A percentile compares a stretch with the other conserved stretches of the same genome.
phyloP scores from a whole-genome alignment of 2,113 vertebrate genomes.

The Carassius carassius region DNA sequence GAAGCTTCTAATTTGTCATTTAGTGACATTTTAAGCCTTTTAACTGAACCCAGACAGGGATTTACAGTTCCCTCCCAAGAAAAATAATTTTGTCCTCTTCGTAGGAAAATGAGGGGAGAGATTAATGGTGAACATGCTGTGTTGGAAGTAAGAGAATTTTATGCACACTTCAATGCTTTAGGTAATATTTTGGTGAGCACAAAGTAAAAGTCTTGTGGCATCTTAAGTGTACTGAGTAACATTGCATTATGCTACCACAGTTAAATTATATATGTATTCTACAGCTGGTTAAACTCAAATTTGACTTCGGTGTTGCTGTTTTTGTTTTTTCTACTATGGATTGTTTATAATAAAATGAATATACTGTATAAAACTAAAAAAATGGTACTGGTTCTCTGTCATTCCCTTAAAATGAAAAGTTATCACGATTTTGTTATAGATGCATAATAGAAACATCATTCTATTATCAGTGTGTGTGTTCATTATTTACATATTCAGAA shows the following conservation, averaged over 20 bases:
- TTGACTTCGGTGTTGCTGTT: neutral
- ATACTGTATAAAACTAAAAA: no score
- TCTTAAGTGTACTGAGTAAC: neutral
- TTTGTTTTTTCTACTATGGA: no score
- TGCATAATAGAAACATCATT: neutral
- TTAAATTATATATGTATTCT: neutral
- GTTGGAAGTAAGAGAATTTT: conserved; percentile 74
- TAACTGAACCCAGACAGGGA: conserved; percentile 81
- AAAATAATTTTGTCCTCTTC: conserved; percentile 78
- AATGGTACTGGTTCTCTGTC: neutral
- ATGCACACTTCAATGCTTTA: conserved; percentile 55
- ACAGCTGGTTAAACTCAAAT: neutral
- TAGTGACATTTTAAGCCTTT: conserved; percentile 85
- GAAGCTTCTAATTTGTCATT: conserved; percentile 80
- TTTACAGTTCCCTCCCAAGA: conserved; percentile 76
- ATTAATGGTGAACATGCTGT: conserved; percentile 74
- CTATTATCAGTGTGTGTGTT: neutral
- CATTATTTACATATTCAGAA: neutral
- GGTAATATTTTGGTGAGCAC: neutral
- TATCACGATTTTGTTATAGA: no score
- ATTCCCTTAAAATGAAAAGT: no score
- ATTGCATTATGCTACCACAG: neutral
- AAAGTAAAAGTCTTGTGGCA: neutral
- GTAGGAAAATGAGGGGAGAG: conserved; percentile 75
- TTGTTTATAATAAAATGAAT: neutral